Evolutionary conservation across 2,888 invertebrate species (phyloP), one percentile per base, ranked within the genome.

Genomic region (Atrina japonica): DNA sequence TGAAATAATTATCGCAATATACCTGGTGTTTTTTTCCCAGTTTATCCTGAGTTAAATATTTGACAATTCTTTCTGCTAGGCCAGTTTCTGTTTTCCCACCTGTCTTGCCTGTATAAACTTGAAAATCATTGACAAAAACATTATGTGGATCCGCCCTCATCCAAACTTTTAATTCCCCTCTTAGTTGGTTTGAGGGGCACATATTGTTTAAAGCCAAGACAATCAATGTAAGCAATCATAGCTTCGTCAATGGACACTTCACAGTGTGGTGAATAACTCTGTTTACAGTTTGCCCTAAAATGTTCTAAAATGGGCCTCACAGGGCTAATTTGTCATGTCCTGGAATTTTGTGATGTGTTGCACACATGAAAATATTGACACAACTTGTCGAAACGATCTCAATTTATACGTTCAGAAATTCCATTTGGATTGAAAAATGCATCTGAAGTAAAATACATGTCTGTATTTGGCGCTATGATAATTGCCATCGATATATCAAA

Each of bases 91-190:
- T 21, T 9, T 41, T 16, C 11, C 40, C 40, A 6, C 27, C 50
- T 9, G 27, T 35, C 35, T 50, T 58, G 49, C 66, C 66, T 25
- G 75, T 73, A 47, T 77, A 77, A 2, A 72, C 53, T 30, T 74
- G 69, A 35, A 67, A 67, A 1, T 72, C 70, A 60, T 68, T 66
- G 6, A 45, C 47, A 47, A 65, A 75, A 16, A 73, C 77, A 64
- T 73, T 75, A 1, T 53, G 23, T 5, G 73, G 70, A 30, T 73
- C 72, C 6, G 74, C 75, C 11, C 70, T 7, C 53, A 73, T 35
- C 77, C 75, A 75, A 0, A 75, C 71, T 58, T 75, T 73, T 14
- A 73, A n/a, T 71, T 1, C 71, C 69, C 18, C 66, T 41, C 35
- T 73, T 77, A 23, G 69, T 71, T 1, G 75, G 75, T 30, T 77